These are phyloP conservation scores for Eidolon dupreanum DNA, from an alignment of 2,797 vertebrate genomes.

Conservation along the genomic window DNA sequence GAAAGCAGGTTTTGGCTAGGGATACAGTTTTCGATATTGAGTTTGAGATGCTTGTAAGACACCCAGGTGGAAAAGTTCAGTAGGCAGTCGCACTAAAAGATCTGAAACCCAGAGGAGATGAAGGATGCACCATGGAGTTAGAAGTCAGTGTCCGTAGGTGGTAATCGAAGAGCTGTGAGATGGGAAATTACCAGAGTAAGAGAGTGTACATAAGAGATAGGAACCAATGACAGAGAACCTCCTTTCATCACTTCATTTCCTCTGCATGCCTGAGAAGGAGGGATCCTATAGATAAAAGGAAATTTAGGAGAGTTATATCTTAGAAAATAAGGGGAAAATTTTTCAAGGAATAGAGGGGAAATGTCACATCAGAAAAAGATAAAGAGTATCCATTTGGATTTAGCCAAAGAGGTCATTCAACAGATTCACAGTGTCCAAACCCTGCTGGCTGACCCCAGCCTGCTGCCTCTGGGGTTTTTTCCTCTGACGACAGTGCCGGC, in stretches of 20 bases:
- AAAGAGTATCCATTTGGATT: not conserved
- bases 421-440: not conserved
- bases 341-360: not conserved
- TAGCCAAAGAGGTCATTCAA: not conserved
- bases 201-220: not conserved
- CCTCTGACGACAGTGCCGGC: not conserved
- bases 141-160: not conserved
- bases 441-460: not conserved
- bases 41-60: not conserved
- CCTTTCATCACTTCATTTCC: not conserved
- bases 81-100: not conserved
- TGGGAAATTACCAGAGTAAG: not conserved
- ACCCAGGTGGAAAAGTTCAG: not conserved
- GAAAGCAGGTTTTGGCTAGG: not conserved
- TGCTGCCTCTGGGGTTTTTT: not conserved
- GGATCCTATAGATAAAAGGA: not conserved
- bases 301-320: not conserved
- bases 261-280: not conserved
- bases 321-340: not conserved
- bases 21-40: not conserved
- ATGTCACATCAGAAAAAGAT: not conserved
- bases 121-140: not conserved
- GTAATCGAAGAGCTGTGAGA: not conserved
- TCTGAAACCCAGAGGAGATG: not conserved
- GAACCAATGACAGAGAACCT: not conserved